Evolutionary conservation across 2,888 invertebrate species (phyloP).

Genomic region (Baccha elongata): DNA sequence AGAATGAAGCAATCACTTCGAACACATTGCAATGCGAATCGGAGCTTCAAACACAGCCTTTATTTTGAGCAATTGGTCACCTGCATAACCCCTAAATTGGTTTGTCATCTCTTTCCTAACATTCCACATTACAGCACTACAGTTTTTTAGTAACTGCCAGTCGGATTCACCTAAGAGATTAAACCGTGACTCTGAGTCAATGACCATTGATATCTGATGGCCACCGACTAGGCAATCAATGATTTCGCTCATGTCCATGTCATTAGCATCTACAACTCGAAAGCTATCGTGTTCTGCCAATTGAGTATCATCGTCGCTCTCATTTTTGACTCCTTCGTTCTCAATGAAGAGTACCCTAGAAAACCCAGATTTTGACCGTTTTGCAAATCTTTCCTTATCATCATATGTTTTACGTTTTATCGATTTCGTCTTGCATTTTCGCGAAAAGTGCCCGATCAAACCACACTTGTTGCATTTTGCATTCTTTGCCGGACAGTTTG

Average conservation of each 20-base stretch:
- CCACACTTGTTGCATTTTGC: conserved; percentile 53
- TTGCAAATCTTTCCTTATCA: conserved; percentile 1
- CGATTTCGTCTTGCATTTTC: conserved; percentile 56
- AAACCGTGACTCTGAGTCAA: conserved; percentile 28
- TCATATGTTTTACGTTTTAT: conserved; percentile 36
- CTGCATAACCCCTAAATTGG: conserved; percentile 11
- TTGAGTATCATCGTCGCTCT: conserved; percentile 36
- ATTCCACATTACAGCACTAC: not conserved
- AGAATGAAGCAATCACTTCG: conserved; percentile 44
- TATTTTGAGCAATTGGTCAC: conserved; percentile 21
- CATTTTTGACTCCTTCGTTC: conserved; percentile 8
- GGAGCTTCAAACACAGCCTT: conserved; percentile 32
- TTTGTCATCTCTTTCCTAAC: conserved; percentile 1
- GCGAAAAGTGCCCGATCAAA: conserved; percentile 48
- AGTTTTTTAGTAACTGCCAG: conserved; percentile 17
- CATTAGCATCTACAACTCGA: conserved; percentile 32
- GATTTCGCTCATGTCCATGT: conserved; percentile 36
- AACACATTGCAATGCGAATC: not conserved
- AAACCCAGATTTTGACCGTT: conserved; percentile 17
- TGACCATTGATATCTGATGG: conserved; percentile 24
- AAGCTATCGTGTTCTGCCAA: conserved; percentile 59
- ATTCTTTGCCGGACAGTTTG: conserved; percentile 26
- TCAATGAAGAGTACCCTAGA: conserved; percentile 35
- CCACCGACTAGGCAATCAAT: conserved; percentile 27
- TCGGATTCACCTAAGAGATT: conserved; percentile 34